phyloP scores from a whole-genome alignment of 2,113 vertebrate genomes.

The Siniperca chuatsi region DNA sequence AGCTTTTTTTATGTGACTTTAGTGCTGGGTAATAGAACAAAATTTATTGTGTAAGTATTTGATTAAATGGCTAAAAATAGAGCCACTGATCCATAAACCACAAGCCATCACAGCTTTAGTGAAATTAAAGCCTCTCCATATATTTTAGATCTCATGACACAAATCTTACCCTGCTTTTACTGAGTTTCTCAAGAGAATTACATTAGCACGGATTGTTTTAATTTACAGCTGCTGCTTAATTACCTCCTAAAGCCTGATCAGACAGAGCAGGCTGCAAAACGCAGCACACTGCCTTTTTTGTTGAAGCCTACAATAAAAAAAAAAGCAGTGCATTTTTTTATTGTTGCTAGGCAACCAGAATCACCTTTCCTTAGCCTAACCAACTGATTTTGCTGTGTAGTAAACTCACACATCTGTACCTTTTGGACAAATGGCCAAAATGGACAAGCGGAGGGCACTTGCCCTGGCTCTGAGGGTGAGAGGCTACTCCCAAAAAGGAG shows the following conservation, averaged over 20 bases:
- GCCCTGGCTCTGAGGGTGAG: too few relatives aligned
- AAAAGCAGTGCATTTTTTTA: too few relatives aligned
- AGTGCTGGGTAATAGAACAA: not conserved
- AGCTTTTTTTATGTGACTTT: not conserved
- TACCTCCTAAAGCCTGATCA: not conserved
- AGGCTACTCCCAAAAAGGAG: too few relatives aligned
- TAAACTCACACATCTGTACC: too few relatives aligned
- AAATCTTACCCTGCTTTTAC: not conserved
- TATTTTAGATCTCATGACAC: not conserved
- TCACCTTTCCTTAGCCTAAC: too few relatives aligned
- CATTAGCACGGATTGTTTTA: not conserved
- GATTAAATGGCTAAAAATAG: not conserved
- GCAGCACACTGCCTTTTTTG: too few relatives aligned
- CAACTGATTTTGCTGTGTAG: too few relatives aligned
- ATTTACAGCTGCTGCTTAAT: conserved; percentile 35
- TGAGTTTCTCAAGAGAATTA: not conserved
- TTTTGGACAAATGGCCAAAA: too few relatives aligned
- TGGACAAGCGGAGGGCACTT: too few relatives aligned
- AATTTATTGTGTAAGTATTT: not conserved
- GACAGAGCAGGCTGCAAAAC: too few relatives aligned
- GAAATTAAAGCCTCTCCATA: not conserved
- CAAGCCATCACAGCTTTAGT: not conserved
- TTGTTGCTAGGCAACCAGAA: too few relatives aligned
- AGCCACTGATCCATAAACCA: conserved; percentile 2
- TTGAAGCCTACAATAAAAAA: too few relatives aligned